Percentiles rank a stretch among this genome's conserved stretches.
phyloP scores from a whole-genome alignment of 2,113 vertebrate species.

The Cyanoliseus patagonus region DNA sequence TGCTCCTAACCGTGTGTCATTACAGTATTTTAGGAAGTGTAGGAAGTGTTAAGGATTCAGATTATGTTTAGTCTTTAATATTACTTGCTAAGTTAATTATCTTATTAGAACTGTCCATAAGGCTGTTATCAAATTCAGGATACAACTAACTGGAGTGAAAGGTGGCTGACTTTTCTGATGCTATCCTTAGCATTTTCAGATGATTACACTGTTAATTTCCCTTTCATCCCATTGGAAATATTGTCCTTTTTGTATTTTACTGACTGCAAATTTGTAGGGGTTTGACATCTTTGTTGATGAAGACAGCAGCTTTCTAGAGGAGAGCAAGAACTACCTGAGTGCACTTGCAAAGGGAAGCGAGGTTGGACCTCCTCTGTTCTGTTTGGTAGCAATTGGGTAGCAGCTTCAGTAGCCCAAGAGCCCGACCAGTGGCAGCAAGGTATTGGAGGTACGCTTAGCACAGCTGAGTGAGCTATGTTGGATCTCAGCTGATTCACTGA shows the following conservation, averaged over 20 bases:
- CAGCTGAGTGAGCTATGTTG: background rate
- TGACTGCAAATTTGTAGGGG: background rate
- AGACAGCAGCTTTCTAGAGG: background rate
- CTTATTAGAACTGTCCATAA: background rate
- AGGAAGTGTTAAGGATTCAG: background rate
- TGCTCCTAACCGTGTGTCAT: background rate
- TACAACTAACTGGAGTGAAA: background rate
- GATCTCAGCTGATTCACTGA: background rate
- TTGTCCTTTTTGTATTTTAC: background rate
- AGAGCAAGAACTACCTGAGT: background rate
- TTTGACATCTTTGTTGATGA: background rate
- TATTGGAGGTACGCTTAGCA: background rate
- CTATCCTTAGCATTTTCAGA: background rate
- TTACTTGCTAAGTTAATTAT: background rate
- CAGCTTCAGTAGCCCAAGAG: accelerated
- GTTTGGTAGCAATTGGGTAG: accelerated
- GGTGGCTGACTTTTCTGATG: background rate
- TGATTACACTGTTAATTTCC: background rate
- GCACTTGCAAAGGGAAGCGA: background rate
- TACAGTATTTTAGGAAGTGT: background rate
- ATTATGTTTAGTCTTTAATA: background rate
- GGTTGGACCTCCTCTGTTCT: accelerated
- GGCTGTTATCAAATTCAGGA: background rate
- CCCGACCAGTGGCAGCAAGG: background rate
- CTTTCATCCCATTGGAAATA: accelerated